These are phyloP conservation scores for Peromyscus aztecus DNA, from an alignment of 2,797 vertebrate species.

Conservation along the genomic window DNA sequence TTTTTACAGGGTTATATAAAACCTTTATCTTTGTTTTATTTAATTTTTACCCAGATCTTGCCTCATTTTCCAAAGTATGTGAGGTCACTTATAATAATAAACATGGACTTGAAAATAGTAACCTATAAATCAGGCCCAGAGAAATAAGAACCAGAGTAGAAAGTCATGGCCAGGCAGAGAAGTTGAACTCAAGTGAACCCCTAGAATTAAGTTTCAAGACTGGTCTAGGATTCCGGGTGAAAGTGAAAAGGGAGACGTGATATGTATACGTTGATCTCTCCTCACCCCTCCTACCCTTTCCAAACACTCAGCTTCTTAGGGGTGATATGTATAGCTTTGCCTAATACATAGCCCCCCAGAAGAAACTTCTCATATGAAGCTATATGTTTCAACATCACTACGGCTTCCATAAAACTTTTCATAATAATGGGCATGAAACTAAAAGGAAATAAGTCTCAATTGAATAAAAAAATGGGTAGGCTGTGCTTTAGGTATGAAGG, in stretches of 20 bases:
- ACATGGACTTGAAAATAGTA: neutral
- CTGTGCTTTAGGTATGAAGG: neutral
- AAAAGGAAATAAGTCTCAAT: neutral
- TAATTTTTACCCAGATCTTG: constrained; percentile 29
- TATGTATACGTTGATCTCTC: neutral
- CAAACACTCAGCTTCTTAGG: neutral
- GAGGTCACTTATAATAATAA: constrained; percentile 11
- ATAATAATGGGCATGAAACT: neutral
- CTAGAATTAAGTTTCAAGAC: constrained; percentile 52
- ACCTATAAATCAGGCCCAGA: neutral
- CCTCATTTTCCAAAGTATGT: constrained; percentile 31
- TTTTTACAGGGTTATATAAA: neutral
- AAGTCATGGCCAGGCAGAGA: constrained; percentile 1
- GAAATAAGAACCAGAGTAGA: constrained; percentile 44
- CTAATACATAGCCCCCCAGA: neutral
- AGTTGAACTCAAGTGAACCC: neutral
- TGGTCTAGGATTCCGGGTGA: neutral
- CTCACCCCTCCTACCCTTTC: neutral
- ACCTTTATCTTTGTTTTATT: constrained; percentile 24
- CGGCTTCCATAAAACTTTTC: neutral
- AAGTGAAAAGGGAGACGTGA: constrained; percentile 33
- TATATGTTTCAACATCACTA: neutral
- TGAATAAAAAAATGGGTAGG: neutral
- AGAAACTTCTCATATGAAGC: neutral
- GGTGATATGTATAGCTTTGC: neutral